Conservation (phyloP, 2,113 vertebrate genomes). For the Pteruthius melanotis region DNA sequence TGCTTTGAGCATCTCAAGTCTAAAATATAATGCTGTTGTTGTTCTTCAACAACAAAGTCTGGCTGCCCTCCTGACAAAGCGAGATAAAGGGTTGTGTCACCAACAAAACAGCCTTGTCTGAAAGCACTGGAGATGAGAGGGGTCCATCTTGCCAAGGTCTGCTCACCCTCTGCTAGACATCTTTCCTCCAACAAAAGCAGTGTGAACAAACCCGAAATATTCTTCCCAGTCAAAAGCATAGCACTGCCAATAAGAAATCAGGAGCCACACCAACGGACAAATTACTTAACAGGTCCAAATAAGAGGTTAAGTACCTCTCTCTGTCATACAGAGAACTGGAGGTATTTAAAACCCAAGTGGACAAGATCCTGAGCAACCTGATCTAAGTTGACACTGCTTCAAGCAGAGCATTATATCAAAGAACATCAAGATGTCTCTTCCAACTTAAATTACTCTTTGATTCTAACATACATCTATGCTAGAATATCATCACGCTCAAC, state of each 20-base stretch:
- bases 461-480: neutral
- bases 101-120: neutral
- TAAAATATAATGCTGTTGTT: neutral
- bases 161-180: neutral
- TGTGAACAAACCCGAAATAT: neutral
- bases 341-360: neutral
- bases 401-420: neutral
- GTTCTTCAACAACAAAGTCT: neutral
- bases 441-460: neutral
- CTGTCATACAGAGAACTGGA: neutral
- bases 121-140: neutral
- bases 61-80: neutral
- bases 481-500: neutral
- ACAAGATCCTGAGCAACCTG: neutral
- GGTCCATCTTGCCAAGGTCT: neutral
- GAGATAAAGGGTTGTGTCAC: neutral
- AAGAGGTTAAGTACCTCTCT: neutral
- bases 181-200: neutral
- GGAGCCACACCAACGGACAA: neutral
- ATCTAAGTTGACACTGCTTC: neutral
- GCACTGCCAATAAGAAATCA: neutral
- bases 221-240: neutral
- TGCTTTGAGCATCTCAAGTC: neutral
- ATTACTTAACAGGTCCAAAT: neutral
- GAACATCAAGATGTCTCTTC: neutral